Evolutionary conservation across 2,888 invertebrate species (phyloP), one percentile per base, ranked within the genome.

Genomic region (Fragum whitleyi): DNA sequence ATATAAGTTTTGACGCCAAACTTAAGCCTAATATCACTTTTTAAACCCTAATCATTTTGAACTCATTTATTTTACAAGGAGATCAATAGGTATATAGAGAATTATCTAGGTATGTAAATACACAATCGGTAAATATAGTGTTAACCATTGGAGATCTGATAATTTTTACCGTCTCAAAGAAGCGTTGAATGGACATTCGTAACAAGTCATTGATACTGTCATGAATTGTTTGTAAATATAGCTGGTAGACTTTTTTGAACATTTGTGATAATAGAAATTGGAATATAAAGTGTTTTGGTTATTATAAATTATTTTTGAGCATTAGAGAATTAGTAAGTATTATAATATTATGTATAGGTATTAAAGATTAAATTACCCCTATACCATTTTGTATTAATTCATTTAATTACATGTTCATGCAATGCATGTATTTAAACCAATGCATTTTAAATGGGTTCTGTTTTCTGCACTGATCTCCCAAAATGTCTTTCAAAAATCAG

Each of bases 71-170:
- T 42, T 39, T 65, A 26, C 29, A 21, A 16, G 32, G 23, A 26
- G 65, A 65, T 65, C 65, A 65, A 65, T 65, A 65, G 39, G 42
- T 42, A 65, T 70, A 70, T 55, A 70, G 55, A 55, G 19, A 70
- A 53, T 70, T 70, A 55, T 55, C 70, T 28, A 55, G 21, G 70
- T 70, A 53, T 70, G 70, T 70, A 55, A 70, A 70, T 69, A 51
- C 69, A 69, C 53, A 65, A 65, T 65, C 26, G 42, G 65, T 65
- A 65, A 65, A 65, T 65, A 42, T 42, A 65, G 42, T 23, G 65
- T 65, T 42, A 65, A 42, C 65, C 65, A 65, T 26, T 23, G 42
- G 26, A 39, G 42, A 65, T 65, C 65, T 65, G 65, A 65, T 65
- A 65, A 65, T 65, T 65, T 47, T 42, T 65, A 42, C 42, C 65